Conservation (phyloP, 2,888 invertebrate genomes). For the Drosophila pseudotalamancana region DNA sequence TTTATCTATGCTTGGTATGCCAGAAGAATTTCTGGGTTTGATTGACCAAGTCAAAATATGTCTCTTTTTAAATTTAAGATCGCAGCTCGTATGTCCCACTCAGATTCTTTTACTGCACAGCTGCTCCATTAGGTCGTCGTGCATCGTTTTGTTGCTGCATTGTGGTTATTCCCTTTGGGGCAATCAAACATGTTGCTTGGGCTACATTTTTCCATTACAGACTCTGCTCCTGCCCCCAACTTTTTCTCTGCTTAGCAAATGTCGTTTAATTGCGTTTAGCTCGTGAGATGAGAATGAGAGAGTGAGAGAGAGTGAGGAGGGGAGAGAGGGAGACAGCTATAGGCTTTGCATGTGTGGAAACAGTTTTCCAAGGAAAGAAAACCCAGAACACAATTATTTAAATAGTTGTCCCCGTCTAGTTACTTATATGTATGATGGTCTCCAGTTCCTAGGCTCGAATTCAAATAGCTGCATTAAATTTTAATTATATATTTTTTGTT, state of each 20-base stretch:
- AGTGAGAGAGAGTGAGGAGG: not conserved
- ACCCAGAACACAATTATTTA: slow-evolving; percentile 30
- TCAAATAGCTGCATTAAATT: slow-evolving; percentile 59
- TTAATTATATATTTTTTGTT: slow-evolving; percentile 51
- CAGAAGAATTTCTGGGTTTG: slow-evolving; percentile 16
- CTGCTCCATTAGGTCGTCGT: slow-evolving; percentile 44
- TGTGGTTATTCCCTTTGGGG: slow-evolving; percentile 56
- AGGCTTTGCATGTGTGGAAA: slow-evolving; percentile 30
- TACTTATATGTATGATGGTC: slow-evolving; percentile 50
- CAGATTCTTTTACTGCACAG: slow-evolving; percentile 25
- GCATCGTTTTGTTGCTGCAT: slow-evolving; percentile 36
- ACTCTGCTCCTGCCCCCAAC: not conserved
- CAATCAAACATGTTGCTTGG: slow-evolving; percentile 45
- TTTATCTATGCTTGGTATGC: too few relatives aligned
- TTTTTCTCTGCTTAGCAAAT: not conserved
- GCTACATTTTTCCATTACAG: slow-evolving; percentile 7
- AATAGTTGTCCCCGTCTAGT: slow-evolving; percentile 48
- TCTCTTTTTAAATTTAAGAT: not conserved
- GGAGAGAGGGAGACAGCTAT: not conserved
- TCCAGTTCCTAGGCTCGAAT: slow-evolving; percentile 35
- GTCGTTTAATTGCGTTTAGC: slow-evolving; percentile 29
- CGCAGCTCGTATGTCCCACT: not conserved
- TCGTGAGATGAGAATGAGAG: slow-evolving; percentile 6
- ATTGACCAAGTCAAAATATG: slow-evolving; percentile 36
- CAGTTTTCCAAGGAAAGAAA: slow-evolving; percentile 46